A percentile compares a stretch with the other conserved stretches of the same genome.
Conservation (phyloP, 1,140 invertebrate species). For the Neocloeon triangulifer region DNA sequence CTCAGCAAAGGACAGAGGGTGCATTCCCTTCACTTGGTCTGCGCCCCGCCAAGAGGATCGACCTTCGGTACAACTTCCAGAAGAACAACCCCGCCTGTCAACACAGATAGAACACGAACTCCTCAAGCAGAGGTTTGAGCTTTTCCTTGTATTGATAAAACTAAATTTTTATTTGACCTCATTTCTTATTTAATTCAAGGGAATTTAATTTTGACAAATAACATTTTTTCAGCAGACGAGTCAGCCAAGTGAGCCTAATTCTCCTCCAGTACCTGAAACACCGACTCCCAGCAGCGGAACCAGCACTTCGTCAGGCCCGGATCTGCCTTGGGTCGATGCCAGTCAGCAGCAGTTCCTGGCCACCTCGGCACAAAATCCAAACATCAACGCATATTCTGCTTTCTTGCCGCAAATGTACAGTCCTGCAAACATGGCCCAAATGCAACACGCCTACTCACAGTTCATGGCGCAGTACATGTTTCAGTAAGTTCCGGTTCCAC, state of each 20-base stretch:
- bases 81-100: background rate
- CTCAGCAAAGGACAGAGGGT: conserved; percentile 41
- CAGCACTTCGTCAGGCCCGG: too few species aligned
- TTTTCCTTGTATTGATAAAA: too few species aligned
- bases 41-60: conserved; percentile 20
- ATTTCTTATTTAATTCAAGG: too few species aligned
- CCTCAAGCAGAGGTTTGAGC: too few species aligned
- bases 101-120: background rate
- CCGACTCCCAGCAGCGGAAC: too few species aligned
- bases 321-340: too few species aligned
- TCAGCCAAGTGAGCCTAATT: too few species aligned
- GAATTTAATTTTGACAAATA: too few species aligned
- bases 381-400: background rate
- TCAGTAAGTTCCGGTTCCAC: conserved; percentile 28
- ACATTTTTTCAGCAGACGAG: conserved; percentile 1
- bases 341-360: too few species aligned
- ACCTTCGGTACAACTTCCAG: background rate
- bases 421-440: conserved; percentile 41
- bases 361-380: conserved; percentile 1
- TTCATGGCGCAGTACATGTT: conserved; percentile 70
- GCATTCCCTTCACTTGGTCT: conserved; percentile 67
- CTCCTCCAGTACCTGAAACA: too few species aligned
- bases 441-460: conserved; percentile 67
- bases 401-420: conserved; percentile 4
- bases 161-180: too few species aligned